Conservation (phyloP, 2,888 invertebrate species). For the Anthrax anthrax region DNA sequence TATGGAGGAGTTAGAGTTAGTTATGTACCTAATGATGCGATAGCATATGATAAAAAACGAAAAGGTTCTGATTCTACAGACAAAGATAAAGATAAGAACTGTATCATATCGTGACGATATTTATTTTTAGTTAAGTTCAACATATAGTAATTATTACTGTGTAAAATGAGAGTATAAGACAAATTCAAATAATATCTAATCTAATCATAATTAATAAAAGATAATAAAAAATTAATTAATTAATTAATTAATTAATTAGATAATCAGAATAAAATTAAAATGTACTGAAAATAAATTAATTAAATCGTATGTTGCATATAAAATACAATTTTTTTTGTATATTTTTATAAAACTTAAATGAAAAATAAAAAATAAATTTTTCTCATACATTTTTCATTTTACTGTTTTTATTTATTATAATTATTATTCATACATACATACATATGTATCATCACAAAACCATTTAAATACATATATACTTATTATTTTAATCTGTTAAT, state of each 20-base stretch:
- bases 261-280: not conserved
- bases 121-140: constrained; percentile 11
- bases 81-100: constrained; percentile 56
- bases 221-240: not conserved
- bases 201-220: not conserved
- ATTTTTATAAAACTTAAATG: not conserved
- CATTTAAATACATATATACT: no score
- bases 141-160: not conserved
- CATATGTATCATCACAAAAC: no score
- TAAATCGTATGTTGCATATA: not conserved
- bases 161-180: not conserved
- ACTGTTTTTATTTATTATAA: no score
- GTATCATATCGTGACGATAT: constrained; percentile 66
- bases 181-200: not conserved
- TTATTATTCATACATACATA: no score
- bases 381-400: not conserved
- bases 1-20: constrained; percentile 82
- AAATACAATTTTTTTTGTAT: not conserved
- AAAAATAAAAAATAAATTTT: not conserved
- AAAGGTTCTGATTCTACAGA: constrained; percentile 33
- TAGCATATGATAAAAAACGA: constrained; percentile 64
- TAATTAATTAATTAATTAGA: not conserved
- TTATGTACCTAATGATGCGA: constrained; percentile 83
- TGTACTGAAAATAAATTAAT: no score
- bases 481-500: no score